Percentiles rank a stretch among this genome's conserved stretches.
Evolutionary conservation across 2,113 vertebrate species (phyloP).

Genomic region (Poicephalus meyeri): DNA sequence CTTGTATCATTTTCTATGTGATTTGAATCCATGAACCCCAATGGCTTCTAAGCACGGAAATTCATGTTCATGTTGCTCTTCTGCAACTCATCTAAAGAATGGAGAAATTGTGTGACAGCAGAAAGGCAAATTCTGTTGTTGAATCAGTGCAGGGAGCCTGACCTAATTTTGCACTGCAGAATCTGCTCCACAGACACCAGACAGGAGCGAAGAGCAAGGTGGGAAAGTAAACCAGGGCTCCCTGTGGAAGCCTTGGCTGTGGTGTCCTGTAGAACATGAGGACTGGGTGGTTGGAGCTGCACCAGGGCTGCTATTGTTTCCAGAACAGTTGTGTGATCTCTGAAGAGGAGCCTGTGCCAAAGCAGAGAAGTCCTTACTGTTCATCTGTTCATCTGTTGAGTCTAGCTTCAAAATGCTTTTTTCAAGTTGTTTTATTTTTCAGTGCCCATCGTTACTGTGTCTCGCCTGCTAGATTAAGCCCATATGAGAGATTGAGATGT

Average conservation of each 20-base stretch:
- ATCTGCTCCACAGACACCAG: not conserved
- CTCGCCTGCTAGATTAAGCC: not conserved
- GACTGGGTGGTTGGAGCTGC: not conserved
- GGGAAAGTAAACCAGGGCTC: not conserved
- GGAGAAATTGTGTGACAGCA: not conserved
- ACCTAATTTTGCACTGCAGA: not conserved
- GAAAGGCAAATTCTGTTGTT: not conserved
- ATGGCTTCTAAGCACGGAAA: not conserved
- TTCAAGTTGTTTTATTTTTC: not conserved
- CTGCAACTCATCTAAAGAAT: not conserved
- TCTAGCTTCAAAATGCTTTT: not conserved
- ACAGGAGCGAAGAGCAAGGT: not conserved
- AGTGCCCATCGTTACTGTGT: not conserved
- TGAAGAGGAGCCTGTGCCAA: not conserved
- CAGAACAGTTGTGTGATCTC: not conserved
- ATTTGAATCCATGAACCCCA: not conserved
- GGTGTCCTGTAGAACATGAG: not conserved
- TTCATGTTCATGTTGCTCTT: not conserved
- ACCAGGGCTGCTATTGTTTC: not conserved
- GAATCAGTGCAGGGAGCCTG: not conserved
- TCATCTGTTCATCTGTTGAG: not conserved
- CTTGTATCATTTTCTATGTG: not conserved
- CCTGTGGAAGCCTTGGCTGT: not conserved
- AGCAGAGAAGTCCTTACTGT: not conserved
- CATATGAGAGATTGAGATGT: not conserved